Evolutionary conservation across 2,797 vertebrate species (phyloP).

Genomic region (Discoglossus pictus): DNA sequence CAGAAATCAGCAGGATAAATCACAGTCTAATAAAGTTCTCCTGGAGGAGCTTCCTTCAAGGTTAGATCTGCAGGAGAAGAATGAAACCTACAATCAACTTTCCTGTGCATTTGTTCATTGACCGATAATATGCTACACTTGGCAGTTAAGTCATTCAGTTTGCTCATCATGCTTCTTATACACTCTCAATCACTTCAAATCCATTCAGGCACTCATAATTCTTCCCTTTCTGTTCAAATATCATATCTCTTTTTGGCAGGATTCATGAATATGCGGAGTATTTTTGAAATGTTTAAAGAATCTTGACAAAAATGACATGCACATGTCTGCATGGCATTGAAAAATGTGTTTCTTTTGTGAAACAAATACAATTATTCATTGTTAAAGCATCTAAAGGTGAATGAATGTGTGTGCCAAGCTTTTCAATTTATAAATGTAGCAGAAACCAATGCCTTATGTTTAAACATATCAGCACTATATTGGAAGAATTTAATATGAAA

Average conservation of each 20-base stretch:
- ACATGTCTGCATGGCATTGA: too few relatives aligned
- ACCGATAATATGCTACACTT: constrained; percentile 20
- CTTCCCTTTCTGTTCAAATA: constrained; percentile 31
- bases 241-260: constrained; percentile 28
- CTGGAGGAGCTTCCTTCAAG: constrained; percentile 12
- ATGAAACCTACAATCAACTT: constrained; percentile 25
- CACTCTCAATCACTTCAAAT: constrained; percentile 27
- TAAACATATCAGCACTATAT: too few relatives aligned
- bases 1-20: too few relatives aligned
- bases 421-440: too few relatives aligned
- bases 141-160: constrained; percentile 31
- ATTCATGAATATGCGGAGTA: constrained; percentile 32
- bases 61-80: constrained; percentile 15
- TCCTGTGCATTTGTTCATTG: constrained; percentile 31
- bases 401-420: too few relatives aligned
- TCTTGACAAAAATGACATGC: constrained; percentile 15
- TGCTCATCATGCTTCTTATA: constrained; percentile 24
- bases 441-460: too few relatives aligned
- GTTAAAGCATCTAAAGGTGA: too few relatives aligned
- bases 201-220: constrained; percentile 34
- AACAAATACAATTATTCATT: too few relatives aligned
- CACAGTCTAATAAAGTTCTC: neutral
- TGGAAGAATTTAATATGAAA: too few relatives aligned
- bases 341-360: constrained; percentile 12
- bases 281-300: constrained; percentile 14